Conservation (phyloP, 2,797 vertebrate species). For the Delichon dasypus region DNA sequence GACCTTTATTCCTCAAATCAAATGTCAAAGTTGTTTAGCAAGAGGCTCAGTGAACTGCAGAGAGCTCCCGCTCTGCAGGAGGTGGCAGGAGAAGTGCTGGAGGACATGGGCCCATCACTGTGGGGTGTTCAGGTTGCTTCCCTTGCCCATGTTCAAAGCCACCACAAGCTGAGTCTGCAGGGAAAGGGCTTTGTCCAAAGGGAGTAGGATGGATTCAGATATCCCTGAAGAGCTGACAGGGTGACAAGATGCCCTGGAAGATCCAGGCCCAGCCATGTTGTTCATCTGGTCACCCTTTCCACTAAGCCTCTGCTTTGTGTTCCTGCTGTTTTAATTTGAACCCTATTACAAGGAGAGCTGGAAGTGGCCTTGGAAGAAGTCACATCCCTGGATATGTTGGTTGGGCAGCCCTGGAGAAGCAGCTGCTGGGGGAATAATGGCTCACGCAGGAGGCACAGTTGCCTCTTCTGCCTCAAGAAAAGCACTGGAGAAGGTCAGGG, state of each 20-base stretch:
- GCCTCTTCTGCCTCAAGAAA: not conserved
- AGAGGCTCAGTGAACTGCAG: not conserved
- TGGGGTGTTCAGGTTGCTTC: not conserved
- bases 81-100: not conserved
- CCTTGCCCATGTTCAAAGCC: not conserved
- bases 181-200: not conserved
- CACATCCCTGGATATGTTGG: not conserved
- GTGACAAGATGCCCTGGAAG: not conserved
- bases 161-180: not conserved
- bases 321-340: not conserved
- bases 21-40: constrained; percentile 31
- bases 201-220: no score
- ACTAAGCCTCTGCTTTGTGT: not conserved
- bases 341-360: not conserved
- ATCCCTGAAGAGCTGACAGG: not conserved
- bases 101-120: accelerated
- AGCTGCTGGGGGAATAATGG: not conserved
- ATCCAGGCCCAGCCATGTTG: accelerated
- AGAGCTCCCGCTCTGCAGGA: not conserved
- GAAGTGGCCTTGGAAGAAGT: not conserved
- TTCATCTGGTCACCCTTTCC: not conserved
- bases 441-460: not conserved
- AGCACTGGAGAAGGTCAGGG: not conserved
- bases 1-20: constrained; percentile 51
- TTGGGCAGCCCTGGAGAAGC: not conserved